A percentile compares a stretch with the other conserved stretches of the same genome.
Conservation (phyloP, 1,140 invertebrate genomes). For the Cataglyphis hispanica region DNA sequence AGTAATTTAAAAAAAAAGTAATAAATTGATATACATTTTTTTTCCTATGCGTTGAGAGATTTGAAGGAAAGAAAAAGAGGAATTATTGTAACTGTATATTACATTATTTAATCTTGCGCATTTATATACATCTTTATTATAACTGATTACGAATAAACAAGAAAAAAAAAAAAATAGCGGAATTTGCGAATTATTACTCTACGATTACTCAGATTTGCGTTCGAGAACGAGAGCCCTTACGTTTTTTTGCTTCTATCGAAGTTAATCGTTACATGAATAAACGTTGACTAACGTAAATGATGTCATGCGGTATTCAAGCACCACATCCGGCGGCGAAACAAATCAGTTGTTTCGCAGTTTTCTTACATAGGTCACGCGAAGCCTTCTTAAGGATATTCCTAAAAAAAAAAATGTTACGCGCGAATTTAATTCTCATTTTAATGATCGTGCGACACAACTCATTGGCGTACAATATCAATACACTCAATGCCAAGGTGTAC, state of each 20-base stretch:
- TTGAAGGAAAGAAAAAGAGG: constrained; percentile 13
- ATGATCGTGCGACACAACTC: neutral
- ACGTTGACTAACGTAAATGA: constrained; percentile 39
- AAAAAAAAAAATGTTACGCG: constrained; percentile 24
- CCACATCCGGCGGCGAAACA: constrained; percentile 60
- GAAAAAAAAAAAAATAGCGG: constrained; percentile 47
- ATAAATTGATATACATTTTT: constrained; percentile 75
- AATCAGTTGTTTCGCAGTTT: neutral
- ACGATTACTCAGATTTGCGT: constrained; percentile 40
- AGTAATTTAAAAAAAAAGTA: constrained; percentile 70
- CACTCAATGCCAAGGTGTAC: constrained; percentile 65
- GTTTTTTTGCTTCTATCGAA: neutral
- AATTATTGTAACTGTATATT: constrained; percentile 68
- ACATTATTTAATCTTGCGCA: constrained; percentile 78
- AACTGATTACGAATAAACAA: constrained; percentile 76
- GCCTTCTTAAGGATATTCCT: neutral
- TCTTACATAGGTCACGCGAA: neutral
- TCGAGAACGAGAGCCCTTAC: constrained; percentile 11
- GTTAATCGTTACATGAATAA: neutral
- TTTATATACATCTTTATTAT: constrained; percentile 79
- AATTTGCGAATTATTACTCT: constrained; percentile 48
- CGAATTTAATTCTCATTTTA: neutral
- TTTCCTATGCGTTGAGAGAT: constrained; percentile 71
- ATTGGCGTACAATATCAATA: constrained; percentile 74
- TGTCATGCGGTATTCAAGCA: constrained; percentile 62